Percentiles rank a stretch among this genome's conserved stretches.
These are phyloP conservation scores for Pocillopora grandis DNA, from an alignment of 92 coral and sea anemone genomes.

Conservation along the genomic window DNA sequence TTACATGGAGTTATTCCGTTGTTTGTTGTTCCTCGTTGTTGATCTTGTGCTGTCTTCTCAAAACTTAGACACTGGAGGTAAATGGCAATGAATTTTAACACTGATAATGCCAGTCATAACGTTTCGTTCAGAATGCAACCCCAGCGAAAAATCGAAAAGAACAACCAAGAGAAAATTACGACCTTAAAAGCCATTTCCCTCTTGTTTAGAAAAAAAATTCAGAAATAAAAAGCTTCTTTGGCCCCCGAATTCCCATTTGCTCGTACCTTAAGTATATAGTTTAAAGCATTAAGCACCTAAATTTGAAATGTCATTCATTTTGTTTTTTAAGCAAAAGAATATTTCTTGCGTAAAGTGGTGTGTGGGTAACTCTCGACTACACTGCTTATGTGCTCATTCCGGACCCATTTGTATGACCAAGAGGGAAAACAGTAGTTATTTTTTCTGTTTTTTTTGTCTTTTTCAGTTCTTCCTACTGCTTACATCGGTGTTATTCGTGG, in stretches of 20 bases:
- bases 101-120: not conserved
- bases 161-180: too few species aligned
- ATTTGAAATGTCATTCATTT: too few species aligned
- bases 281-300: too few species aligned
- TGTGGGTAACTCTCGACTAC: too few species aligned
- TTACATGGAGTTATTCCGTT: slow-evolving; percentile 76
- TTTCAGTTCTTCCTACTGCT: slow-evolving; percentile 63
- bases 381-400: not conserved
- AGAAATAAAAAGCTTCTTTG: too few species aligned
- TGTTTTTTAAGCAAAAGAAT: too few species aligned
- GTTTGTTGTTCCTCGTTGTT: slow-evolving; percentile 64
- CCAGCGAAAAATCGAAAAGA: too few species aligned
- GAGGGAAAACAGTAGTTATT: not conserved
- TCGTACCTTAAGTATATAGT: too few species aligned
- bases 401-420: not conserved
- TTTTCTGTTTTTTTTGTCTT: not conserved
- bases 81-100: not conserved
- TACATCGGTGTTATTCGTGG: slow-evolving; percentile 55
- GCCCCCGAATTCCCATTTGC: too few species aligned
- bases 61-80: slow-evolving; percentile 71
- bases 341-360: too few species aligned
- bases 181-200: too few species aligned
- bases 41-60: slow-evolving; percentile 70
- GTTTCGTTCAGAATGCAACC: not conserved
- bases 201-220: too few species aligned